Evolutionary conservation across 2,113 vertebrate genomes (phyloP), one percentile per base, ranked within the genome.

Genomic region (Corythoichthys haematopterus): DNA sequence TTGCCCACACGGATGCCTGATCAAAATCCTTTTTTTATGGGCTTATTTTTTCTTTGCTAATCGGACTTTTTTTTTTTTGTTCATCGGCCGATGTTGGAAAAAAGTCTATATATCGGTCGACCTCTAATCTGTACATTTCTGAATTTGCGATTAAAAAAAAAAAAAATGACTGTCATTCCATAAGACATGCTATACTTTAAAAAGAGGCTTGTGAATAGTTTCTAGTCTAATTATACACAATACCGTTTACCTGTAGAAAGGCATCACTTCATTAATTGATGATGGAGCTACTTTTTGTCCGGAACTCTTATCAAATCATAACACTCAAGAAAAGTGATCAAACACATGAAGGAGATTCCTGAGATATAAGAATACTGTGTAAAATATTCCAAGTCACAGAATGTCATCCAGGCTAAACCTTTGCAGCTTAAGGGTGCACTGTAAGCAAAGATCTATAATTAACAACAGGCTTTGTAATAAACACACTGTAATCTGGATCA

Each of bases 401-500:
- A 65, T 60, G 36, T 55, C 12, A 7, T 28, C 16, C 15, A 43
- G 46, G 15, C 35, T 37, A 5, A 64, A 8, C 15, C 1, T 37
- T 58, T 67, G 38, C 66, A 8, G 58, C 77, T 82, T 70, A 35
- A 70, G 64, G 71, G 80, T 45, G 57, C 68, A 38, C 81, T 83
- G 69, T 72, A 71, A 80, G 84, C 84, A 69, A 64, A 81, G 61
- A 81, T 85, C 69, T 61, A 77, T 88, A 83, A 86, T 90, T 87
- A 82, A 84, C 78, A 70, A 72, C 77, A 76, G 59, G 83, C 64
- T 58, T 77, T 64, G 37, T 79, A 80, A 78, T 75, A 83, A 87
- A 82, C 37, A n/a, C 63, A 58, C 65, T 72, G 69, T 85, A 87
- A 88, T 87, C 80, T 81, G 83, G 84, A 87, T 85, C 85, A 87